A percentile compares a stretch with the other conserved stretches of the same genome.
These are phyloP conservation scores for Prenolepis imparis DNA, from an alignment of 2,888 invertebrate genomes.

Conservation along the genomic window DNA sequence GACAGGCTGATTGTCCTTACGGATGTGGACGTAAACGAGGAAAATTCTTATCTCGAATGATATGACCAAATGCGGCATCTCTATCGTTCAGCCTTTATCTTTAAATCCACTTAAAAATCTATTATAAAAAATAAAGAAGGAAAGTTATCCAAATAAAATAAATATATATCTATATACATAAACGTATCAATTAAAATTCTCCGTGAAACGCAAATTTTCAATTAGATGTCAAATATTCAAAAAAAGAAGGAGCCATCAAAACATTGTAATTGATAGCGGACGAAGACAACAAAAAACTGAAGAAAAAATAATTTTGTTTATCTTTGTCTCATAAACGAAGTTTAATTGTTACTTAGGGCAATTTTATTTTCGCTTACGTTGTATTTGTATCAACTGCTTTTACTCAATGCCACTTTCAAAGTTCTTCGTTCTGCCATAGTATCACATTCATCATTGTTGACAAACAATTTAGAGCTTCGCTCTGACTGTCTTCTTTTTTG, in stretches of 20 bases:
- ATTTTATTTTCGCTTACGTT: not conserved
- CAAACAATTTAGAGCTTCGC: not conserved
- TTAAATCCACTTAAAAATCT: not conserved
- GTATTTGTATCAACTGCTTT: not conserved
- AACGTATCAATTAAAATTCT: not conserved
- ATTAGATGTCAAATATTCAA: not conserved
- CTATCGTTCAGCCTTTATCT: not conserved
- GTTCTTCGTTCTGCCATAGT: no score
- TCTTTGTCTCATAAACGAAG: not conserved
- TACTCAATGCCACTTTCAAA: not conserved
- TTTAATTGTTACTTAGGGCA: not conserved
- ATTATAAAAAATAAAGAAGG: not conserved
- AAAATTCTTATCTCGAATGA: constrained; percentile 31
- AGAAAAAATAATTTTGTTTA: not conserved
- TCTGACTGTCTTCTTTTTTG: not conserved
- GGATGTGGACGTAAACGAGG: constrained; percentile 23
- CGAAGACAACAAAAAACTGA: not conserved
- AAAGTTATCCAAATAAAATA: not conserved
- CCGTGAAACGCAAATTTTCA: no score
- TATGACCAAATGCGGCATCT: not conserved
- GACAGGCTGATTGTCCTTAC: not conserved
- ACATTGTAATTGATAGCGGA: not conserved
- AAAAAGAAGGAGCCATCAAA: not conserved
- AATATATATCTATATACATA: no score
- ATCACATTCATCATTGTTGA: not conserved